Evolutionary conservation across 2,113 vertebrate genomes (phyloP), one percentile per base, ranked within the genome.

Genomic region (Lasiurus borealis): DNA sequence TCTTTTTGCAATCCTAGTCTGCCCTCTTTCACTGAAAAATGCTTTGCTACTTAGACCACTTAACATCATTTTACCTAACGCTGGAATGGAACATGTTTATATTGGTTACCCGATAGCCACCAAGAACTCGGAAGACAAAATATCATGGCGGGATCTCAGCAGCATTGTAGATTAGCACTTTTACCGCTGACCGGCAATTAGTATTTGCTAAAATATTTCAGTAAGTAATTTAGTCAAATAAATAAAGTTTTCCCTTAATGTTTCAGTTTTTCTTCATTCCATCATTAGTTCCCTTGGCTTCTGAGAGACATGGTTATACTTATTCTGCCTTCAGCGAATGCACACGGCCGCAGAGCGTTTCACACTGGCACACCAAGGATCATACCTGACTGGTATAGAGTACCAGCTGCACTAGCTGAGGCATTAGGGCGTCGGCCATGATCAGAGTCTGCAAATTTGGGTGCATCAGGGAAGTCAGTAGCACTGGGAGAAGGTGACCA

Each of bases 381-480:
- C 91, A 0, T 96, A 99, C 99, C 99, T 99, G 99, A 96, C 99
- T 99, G 48, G 99, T 99, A 85, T 99, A 99, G 71, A 99, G 99
- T 8, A 99, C 99, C 81, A 99, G 98, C 97, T 99, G 99, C 48
- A 99, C 99, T 66, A 99, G 98, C 98, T 99, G 99, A 82, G 99
- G 99, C 99, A 99, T 99, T 96, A 99, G 98, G 19, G 99, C 99
- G 46, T 99, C 99, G 15, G 99, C 99, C 87, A 99, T 99, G 21
- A 98, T 99, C 66, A 99, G 98, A 10, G 99, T 99, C 97, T 99
- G 99, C 80, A 99, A 98, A 96, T 99, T 99, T 13, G 99, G 99
- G 96, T 99, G 99, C 99, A 99, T 99, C 98, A 99, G 98, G 75
- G 99, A 99, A 1, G 99, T 99, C 96, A 99, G 98, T 23, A 99